Evolutionary conservation across 2,888 invertebrate genomes (phyloP), one percentile per base, ranked within the genome.

Genomic region (Gandaritis pyraliata): DNA sequence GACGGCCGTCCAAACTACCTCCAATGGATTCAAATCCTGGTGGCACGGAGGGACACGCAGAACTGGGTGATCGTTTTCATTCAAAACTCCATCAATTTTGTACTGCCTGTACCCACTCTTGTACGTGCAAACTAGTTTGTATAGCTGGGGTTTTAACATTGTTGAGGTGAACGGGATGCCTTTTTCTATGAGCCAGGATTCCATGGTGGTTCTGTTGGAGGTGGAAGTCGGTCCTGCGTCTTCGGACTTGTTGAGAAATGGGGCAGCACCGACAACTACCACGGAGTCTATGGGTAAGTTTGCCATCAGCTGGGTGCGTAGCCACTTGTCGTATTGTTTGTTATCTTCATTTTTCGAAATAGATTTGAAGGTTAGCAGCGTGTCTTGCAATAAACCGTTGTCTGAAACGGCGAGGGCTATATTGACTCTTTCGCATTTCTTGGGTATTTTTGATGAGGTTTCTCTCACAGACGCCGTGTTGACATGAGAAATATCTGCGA

Each of bases 51-150:
- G 61, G 8, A 65, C 13, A 6, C 61, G 51, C 12, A 65, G 13
- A 10, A 61, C 65, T 2, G 55, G 33, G 13, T 61, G 61, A 11
- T 56, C 45, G 4, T 52, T 38, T 7, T 47, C 52, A 4, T 36
- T 30, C 10, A 65, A 23, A 30, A 56, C 7, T 1, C 30, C 13
- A 18, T 65, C 65, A 5, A 65, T 45, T 23, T 18, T 55, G 51
- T 53, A 65, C 18, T 49, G 55, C 39, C 36, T 58, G 16, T 45
- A 50, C n/a, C 50, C 45, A 13, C 41, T 47, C 58, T 58, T 57
- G 38, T 63, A 47, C n/a, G 53, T 47, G 15, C 47, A 15, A 11
- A 79, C 69, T 72, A 79, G 86, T 83, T 72, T 66, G 72, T 68
- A 46, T 11, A 52, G 13, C 16, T 51, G 51, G 1, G 52, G 58